These are phyloP conservation scores for Ips nitidus DNA, from an alignment of 1,140 invertebrate genomes.

Conservation along the genomic window DNA sequence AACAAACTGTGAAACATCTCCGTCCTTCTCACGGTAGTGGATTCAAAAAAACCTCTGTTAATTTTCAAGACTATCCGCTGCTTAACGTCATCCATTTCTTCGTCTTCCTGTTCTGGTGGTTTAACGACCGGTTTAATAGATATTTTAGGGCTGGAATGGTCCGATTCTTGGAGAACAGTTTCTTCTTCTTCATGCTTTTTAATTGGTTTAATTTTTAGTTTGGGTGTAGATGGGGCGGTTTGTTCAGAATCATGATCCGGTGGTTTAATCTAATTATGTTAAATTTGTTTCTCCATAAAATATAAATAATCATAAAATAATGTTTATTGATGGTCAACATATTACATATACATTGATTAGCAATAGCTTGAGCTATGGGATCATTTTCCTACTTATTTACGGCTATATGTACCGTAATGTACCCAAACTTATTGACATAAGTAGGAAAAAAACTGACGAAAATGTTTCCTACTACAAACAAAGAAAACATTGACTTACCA, in stretches of 20 bases:
- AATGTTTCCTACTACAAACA: not conserved
- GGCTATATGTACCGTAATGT: too few relatives aligned
- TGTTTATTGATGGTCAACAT: not conserved
- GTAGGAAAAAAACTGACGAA: not conserved
- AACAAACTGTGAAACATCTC: slow-evolving; percentile 1
- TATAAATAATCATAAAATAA: not conserved
- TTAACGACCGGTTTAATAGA: slow-evolving; percentile 51
- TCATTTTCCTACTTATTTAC: too few relatives aligned
- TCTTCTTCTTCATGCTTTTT: slow-evolving; percentile 34
- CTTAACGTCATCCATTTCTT: slow-evolving; percentile 46
- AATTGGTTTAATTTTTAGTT: slow-evolving; percentile 28
- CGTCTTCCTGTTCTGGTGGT: slow-evolving; percentile 35
- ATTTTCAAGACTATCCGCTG: slow-evolving; percentile 52
- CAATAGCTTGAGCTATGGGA: too few relatives aligned
- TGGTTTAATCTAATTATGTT: slow-evolving; percentile 21
- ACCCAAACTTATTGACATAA: not conserved
- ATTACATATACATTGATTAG: too few relatives aligned
- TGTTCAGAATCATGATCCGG: slow-evolving; percentile 18
- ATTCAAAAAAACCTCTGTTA: slow-evolving; percentile 39
- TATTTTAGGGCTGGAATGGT: slow-evolving; percentile 46
- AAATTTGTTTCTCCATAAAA: not conserved
- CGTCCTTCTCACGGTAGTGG: not conserved
- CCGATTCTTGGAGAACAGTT: slow-evolving; percentile 25
- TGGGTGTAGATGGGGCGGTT: not conserved
- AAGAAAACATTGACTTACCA: slow-evolving; percentile 30